These are phyloP conservation scores for Cygnus buccinator DNA, from an alignment of 2,113 vertebrate genomes.

Conservation along the genomic window DNA sequence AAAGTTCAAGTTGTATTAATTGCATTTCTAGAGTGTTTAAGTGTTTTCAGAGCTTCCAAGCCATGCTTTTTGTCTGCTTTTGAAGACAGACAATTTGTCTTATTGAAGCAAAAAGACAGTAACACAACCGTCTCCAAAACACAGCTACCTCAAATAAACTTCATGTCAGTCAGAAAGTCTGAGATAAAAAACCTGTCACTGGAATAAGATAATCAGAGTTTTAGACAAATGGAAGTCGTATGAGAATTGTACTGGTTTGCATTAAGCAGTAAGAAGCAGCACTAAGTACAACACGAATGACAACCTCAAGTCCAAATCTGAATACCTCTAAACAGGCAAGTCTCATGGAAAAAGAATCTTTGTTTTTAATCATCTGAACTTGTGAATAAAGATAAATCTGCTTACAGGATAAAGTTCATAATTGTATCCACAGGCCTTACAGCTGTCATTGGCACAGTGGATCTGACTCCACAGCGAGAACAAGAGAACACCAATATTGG, in stretches of 20 bases:
- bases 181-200: not conserved
- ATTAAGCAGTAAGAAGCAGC: not conserved
- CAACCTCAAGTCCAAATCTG: not conserved
- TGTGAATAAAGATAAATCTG: not conserved
- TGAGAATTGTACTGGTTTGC: not conserved
- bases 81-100: not conserved
- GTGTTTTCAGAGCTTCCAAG: not conserved
- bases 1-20: not conserved
- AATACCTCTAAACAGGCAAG: not conserved
- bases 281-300: accelerated
- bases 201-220: not conserved
- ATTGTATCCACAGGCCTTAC: slow-evolving; percentile 90
- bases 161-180: not conserved
- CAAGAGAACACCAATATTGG: slow-evolving; percentile 90
- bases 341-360: not conserved
- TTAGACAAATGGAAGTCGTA: not conserved
- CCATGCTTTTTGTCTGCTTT: not conserved
- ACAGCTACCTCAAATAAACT: not conserved
- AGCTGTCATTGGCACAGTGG: slow-evolving; percentile 70
- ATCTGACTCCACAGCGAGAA: slow-evolving; percentile 92
- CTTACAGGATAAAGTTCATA: slow-evolving; percentile 88
- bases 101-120: not conserved
- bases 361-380: no score
- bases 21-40: not conserved
- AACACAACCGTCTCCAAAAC: not conserved